Conservation (phyloP, 2,113 vertebrate species). For the Ochotona curzoniae region DNA sequence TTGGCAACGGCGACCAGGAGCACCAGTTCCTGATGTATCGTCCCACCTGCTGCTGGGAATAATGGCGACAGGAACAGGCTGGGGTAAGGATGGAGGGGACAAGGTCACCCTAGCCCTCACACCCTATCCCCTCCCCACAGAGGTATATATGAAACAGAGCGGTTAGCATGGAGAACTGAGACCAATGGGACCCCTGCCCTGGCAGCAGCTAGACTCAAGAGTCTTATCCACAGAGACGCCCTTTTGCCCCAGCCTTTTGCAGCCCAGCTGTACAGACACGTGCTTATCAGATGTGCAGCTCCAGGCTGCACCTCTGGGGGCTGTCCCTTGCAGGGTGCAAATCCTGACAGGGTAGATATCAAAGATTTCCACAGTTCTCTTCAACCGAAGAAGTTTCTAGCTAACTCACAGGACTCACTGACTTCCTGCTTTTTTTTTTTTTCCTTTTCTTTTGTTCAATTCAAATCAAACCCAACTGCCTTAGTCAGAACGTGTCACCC, state of each 20-base stretch:
- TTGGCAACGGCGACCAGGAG: neutral
- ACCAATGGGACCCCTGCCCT: neutral
- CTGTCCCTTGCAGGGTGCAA: slow-evolving; percentile 65
- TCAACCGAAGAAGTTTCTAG: slow-evolving; percentile 72
- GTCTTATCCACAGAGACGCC: neutral
- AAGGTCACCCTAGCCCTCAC: neutral
- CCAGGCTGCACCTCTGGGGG: slow-evolving; percentile 5
- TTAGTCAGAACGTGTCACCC: slow-evolving; percentile 39
- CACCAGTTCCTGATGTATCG: no score
- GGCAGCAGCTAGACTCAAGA: neutral
- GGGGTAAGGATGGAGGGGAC: neutral
- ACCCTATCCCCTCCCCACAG: neutral
- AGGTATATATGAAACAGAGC: neutral
- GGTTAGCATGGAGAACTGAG: no score
- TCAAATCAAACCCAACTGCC: slow-evolving; percentile 62
- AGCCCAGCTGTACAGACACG: neutral
- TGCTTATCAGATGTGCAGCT: slow-evolving; percentile 44
- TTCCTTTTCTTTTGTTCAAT: slow-evolving; percentile 47
- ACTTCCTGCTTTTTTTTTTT: slow-evolving; percentile 66
- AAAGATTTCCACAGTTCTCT: slow-evolving; percentile 73
- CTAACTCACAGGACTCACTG: slow-evolving; percentile 61
- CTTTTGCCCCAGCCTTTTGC: neutral
- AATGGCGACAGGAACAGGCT: no score
- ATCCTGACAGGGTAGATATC: slow-evolving; percentile 65
- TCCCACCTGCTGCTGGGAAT: neutral